Base-by-base conservation (phyloP, 2,113 vertebrate genomes). In the Pimephales promelas region DNA sequence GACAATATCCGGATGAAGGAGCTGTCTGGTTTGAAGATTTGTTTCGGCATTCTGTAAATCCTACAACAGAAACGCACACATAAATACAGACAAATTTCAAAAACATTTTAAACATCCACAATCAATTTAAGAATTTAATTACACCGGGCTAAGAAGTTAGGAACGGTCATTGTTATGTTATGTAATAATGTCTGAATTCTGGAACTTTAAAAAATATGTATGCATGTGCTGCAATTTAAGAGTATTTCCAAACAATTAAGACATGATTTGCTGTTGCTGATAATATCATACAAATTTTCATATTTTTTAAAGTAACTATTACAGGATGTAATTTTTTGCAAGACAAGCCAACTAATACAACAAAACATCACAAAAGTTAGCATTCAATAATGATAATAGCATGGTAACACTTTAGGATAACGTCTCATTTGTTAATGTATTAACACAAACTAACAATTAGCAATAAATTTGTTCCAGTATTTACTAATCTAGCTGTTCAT, bases 21-120 rank as follows among this genome's bases (percentile, higher is more conserved):
- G 86, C 47, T 36, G 54, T 86, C 86, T 90, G 79, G 85, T 91
- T 83, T 88, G 93, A 62, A 98, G 88, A 83, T 82, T 91, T 82
- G 94, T 91, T 88, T 93, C 95, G 82, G 94, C 87, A 86, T 86
- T 88, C 88, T 95, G 91, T 82, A 96, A 87, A 88, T 96, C 95
- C 97, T 98, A 88, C 24, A 88, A 56, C 1, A 88, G 18, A 81
- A 68, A 81, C n/a, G n/a, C 43, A 28, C 10, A 61, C 5, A 36
- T 10, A 34, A 28, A 81, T 31, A 9, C 22, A 47, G 36, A 24
- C 1, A n/a, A 0, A 7, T 3, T 34, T n/a, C 9, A 22, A 40
- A 56, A 36, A n/a, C 57, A 10, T 49, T 52, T 28, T 52, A 2
- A 16, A 62, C 43, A 43, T 36, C 34, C 31, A 62, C 24, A 54